Evolutionary conservation across 2,797 vertebrate species (phyloP).

Genomic region (Tarsius wallacei): DNA sequence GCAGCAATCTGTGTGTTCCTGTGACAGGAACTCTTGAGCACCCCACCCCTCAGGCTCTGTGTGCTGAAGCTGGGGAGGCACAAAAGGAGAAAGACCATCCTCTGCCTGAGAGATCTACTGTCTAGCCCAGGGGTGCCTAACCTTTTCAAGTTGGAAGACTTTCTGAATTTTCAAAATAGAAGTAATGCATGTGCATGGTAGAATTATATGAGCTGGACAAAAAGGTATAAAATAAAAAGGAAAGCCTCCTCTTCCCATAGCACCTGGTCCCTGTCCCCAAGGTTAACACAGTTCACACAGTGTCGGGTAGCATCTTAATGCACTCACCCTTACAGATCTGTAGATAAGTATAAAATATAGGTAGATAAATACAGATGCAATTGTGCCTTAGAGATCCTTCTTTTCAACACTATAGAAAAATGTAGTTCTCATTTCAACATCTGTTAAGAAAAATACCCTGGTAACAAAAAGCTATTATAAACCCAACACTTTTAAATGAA

Average conservation of each 20-base stretch:
- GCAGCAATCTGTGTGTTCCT: accelerated
- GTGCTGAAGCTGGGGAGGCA: background rate
- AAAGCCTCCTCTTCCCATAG: background rate
- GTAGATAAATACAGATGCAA: accelerated
- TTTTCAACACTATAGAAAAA: background rate
- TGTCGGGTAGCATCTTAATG: background rate
- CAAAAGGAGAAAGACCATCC: background rate
- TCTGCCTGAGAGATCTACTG: background rate
- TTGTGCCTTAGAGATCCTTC: background rate
- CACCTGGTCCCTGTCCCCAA: background rate
- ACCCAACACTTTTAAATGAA: background rate
- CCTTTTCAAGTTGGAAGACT: background rate
- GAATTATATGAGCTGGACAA: background rate
- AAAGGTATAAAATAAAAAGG: background rate
- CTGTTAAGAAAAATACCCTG: background rate
- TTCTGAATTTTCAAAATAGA: background rate
- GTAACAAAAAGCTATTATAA: slow-evolving; percentile 1
- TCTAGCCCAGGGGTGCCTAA: background rate
- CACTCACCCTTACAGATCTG: background rate
- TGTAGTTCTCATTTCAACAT: background rate
- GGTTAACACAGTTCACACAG: background rate
- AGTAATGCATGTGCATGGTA: background rate
- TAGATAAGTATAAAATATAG: accelerated
- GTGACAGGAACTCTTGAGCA: accelerated
- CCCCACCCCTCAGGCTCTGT: background rate